Base-by-base conservation (phyloP, 2,797 vertebrate species). In the Sardinella longiceps region DNA sequence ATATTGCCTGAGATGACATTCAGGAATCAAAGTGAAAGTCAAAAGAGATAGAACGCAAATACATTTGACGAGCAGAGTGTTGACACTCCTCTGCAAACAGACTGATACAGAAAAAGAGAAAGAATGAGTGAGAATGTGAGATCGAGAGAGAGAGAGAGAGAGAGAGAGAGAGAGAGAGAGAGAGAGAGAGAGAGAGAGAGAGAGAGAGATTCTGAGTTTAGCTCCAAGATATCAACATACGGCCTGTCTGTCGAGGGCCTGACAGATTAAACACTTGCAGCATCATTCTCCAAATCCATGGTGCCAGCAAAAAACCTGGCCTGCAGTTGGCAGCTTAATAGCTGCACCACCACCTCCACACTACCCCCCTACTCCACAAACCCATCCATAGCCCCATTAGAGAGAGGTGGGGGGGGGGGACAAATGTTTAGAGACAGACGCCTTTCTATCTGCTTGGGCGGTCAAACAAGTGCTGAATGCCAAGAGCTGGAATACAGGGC, bases 391-490 rank as follows among this genome's bases (percentile, higher is more conserved):
- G 88, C 81, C 86, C 85, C 87, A 81, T 89, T 85, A 92, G 70
- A 92, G n/a, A n/a, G 56, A n/a, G 20, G 18, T 1, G 51, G 60
- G 90, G 14, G 51, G 51, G 20, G 51, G 18, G 5, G 51, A 81
- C 81, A 85, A 83, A 89, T 87, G 87, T 89, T 89, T 89, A 87
- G 82, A 85, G 88, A 88, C 89, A 86, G 85, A 89, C 53, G 82
- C 87, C 84, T 39, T 83, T 90, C 84, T 86, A 84, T 88, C 80
- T 80, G 89, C 89, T 85, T 86, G 87, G 88, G 81, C 37, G 82
- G 90, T 92, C 88, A 90, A 90, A 91, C 83, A 85, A 90, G 87
- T 86, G 82, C 83, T 11, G 66, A 28, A 43, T 89, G 88, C 87
- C 88, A 88, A 87, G 70, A 85, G 74, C 90, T 80, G 63, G 82